Percentiles rank a stretch among this genome's conserved stretches.
These are phyloP conservation scores for Trematocara variabile DNA, from an alignment of 2,113 vertebrate species.

Conservation along the genomic window DNA sequence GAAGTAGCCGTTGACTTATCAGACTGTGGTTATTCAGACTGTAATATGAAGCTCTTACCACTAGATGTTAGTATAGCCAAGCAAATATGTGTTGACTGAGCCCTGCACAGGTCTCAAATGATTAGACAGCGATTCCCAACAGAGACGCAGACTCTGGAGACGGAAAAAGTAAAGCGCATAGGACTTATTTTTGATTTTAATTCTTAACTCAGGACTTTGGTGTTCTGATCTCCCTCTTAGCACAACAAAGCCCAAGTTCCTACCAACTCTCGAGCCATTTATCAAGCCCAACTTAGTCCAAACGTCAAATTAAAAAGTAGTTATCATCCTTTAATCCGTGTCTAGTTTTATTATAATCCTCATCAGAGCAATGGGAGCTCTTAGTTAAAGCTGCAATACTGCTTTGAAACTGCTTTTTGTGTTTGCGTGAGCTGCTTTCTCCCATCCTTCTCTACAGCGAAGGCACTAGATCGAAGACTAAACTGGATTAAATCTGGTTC, in stretches of 20 bases:
- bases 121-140: not conserved
- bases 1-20: not conserved
- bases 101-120: not conserved
- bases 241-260: not conserved
- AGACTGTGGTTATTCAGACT: not conserved
- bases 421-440: constrained; percentile 39
- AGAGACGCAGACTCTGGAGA: not conserved
- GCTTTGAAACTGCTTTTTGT: not conserved
- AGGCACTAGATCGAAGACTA: constrained; percentile 68
- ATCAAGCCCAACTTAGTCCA: not conserved
- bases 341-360: constrained; percentile 16
- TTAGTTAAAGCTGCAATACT: constrained; percentile 15
- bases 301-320: not conserved
- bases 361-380: not conserved
- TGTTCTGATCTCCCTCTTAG: not conserved
- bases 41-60: not conserved
- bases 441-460: constrained; percentile 29
- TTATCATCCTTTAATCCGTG: not conserved
- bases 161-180: not conserved
- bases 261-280: not conserved
- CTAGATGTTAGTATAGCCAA: not conserved
- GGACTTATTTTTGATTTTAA: not conserved
- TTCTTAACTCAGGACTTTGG: not conserved
- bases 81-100: not conserved
- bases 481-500: constrained; percentile 38